Base-by-base conservation (phyloP, 2,113 vertebrate genomes). In the Calyptomena viridis region DNA sequence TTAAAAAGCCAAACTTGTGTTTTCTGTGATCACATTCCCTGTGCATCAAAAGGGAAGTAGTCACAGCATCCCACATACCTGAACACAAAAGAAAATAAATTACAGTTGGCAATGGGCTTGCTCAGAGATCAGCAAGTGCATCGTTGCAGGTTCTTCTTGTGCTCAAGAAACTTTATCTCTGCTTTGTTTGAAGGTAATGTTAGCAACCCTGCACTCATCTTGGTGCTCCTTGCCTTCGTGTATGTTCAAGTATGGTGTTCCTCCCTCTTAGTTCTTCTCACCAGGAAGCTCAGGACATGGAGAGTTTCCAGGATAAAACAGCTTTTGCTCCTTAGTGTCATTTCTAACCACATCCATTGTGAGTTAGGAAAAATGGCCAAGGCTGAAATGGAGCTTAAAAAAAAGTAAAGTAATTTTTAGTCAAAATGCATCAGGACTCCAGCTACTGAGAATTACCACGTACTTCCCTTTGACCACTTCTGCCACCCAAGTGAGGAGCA, bases 401-500 rank as follows among this genome's bases (percentile, higher is more conserved):
- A 40, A 20, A 28, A 40, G 7, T 39, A 28, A 28, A 83, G 4
- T 76, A 52, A 19, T 52, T 90, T 86, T 76, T 58, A 52, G n/a
- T 28, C 55, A 47, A 71, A 87, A 71, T 33, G 6, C 37, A 63
- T 53, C n/a, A 30, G 35, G 66, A 59, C 12, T 6, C 24, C 6
- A 53, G 56, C 21, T 14, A 39, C 20, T 50, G 33, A 1, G 1
- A 89, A 37, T 8, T 27, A 14, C 33, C 2, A 2, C 0, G 0
- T 69, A 20, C 9, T 28, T 75, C 22, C 28, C 46, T 72, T 63
- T 35, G 49, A 27, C 49, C 0, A 0, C 47, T 89, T 50, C 25
- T 2, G 4, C 63, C 1, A 2, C 27, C 22, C 0, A 0, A 8
- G 25, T 44, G 63, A 72, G 62, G 22, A 59, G 58, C 39, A 67